Evolutionary conservation across 2,797 vertebrate species (phyloP).

Genomic region (Microcaecilia unicolor): DNA sequence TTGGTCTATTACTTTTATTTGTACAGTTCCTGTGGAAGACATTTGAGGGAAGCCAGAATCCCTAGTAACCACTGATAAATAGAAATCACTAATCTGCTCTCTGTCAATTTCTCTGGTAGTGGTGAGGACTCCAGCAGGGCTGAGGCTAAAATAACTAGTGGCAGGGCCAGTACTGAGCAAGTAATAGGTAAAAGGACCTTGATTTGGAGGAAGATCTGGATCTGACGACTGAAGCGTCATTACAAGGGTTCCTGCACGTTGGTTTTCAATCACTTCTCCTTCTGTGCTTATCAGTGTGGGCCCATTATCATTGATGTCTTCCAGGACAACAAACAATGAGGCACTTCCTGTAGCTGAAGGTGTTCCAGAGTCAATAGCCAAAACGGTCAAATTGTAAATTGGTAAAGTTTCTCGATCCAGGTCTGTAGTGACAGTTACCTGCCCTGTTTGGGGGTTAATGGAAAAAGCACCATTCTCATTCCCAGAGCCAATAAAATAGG

Average conservation of each 20-base stretch:
- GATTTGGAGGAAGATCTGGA: constrained; percentile 87
- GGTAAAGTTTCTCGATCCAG: constrained; percentile 83
- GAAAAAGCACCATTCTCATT: constrained; percentile 78
- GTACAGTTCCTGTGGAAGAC: constrained; percentile 93
- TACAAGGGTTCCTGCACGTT: constrained; percentile 73
- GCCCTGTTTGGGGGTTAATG: constrained; percentile 87
- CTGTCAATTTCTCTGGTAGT: constrained; percentile 89
- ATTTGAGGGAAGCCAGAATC: constrained; percentile 94
- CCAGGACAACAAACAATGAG: constrained; percentile 78
- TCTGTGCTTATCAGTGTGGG: constrained; percentile 68
- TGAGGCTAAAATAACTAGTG: constrained; percentile 85
- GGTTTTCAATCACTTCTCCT: constrained; percentile 88
- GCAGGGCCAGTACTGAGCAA: constrained; percentile 76
- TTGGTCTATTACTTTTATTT: constrained; percentile 79
- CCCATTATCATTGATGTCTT: constrained; percentile 95
- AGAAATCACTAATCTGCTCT: constrained; percentile 87
- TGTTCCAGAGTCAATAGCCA: constrained; percentile 81
- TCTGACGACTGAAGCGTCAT: constrained; percentile 75
- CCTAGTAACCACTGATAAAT: constrained; percentile 78
- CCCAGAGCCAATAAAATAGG: constrained; percentile 77
- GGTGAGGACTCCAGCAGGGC: constrained; percentile 69
- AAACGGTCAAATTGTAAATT: constrained; percentile 80
- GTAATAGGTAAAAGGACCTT: constrained; percentile 85
- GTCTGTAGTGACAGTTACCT: constrained; percentile 83
- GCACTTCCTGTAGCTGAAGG: constrained; percentile 85